phyloP scores from a whole-genome alignment of 2,888 invertebrate genomes.

The Tenthredo amoena region DNA sequence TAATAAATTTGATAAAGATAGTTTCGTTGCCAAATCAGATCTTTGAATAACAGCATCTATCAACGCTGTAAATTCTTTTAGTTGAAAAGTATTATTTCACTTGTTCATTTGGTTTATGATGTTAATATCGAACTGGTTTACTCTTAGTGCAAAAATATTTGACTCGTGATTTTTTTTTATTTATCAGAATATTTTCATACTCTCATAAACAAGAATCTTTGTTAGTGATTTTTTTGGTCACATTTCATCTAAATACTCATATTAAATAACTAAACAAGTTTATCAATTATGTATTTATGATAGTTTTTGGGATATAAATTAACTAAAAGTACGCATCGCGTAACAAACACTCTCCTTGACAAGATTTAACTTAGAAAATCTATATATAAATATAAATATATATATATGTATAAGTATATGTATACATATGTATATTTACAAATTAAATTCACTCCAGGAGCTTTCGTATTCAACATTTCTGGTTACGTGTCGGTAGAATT shows the following conservation, averaged over 20 bases:
- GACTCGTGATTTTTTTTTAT: not conserved
- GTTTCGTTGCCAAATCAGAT: not conserved
- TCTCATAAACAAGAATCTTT: slow-evolving; percentile 1
- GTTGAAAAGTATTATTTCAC: not conserved
- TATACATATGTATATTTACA: slow-evolving; percentile 26
- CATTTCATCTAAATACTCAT: not conserved
- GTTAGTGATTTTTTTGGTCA: slow-evolving; percentile 8
- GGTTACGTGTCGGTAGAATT: not conserved
- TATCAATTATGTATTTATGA: slow-evolving; percentile 33
- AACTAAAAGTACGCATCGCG: slow-evolving; percentile 10
- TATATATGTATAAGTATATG: not conserved
- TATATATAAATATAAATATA: slow-evolving; percentile 28
- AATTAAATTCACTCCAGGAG: slow-evolving; percentile 5
- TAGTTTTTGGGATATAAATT: slow-evolving; percentile 43
- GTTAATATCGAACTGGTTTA: slow-evolving; percentile 43
- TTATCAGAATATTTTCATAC: slow-evolving; percentile 7
- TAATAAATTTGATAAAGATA: not conserved
- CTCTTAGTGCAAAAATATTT: slow-evolving; percentile 34
- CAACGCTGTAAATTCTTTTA: not conserved
- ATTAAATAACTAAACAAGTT: slow-evolving; percentile 21
- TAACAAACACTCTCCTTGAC: not conserved
- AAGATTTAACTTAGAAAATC: slow-evolving; percentile 34
- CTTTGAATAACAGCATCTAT: not conserved
- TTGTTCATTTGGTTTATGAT: not conserved
- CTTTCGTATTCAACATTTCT: not conserved